phyloP scores from a whole-genome alignment of 2,113 vertebrate genomes.

The Edolisoma coerulescens region DNA sequence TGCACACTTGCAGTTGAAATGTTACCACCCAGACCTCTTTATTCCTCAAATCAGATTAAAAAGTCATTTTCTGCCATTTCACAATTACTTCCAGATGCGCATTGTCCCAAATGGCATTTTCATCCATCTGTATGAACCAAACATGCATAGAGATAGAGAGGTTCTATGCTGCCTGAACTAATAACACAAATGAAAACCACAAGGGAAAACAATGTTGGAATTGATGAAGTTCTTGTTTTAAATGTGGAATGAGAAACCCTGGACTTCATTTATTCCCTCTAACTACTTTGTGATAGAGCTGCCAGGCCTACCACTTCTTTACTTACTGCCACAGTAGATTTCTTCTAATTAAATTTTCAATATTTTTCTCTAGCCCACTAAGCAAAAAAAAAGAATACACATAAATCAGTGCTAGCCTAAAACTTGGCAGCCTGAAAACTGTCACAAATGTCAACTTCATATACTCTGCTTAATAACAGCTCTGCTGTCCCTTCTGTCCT shows the following conservation, averaged over 20 bases:
- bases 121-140: conserved; percentile 53
- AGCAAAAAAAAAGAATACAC: not conserved
- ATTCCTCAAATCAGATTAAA: conserved; percentile 64
- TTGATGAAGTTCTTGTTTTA: conserved; percentile 2
- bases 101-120: conserved; percentile 51
- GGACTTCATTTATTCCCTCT: not conserved
- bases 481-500: conserved; percentile 25
- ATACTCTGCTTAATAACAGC: not conserved
- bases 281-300: not conserved
- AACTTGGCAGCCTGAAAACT: conserved; percentile 13
- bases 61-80: conserved; percentile 55
- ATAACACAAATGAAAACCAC: conserved; percentile 23
- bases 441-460: conserved; percentile 9
- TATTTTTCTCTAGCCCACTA: not conserved
- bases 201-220: conserved; percentile 3
- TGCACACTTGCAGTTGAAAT: conserved; percentile 17
- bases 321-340: not conserved
- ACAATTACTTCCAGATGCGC: conserved; percentile 64
- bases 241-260: not conserved
- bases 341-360: conserved; percentile 11
- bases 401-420: not conserved
- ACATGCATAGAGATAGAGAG: not conserved
- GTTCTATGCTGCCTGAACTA: conserved; percentile 17
- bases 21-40: conserved; percentile 49
- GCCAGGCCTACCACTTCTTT: not conserved